A percentile compares a stretch with the other conserved stretches of the same genome.
phyloP scores from a whole-genome alignment of 2,113 vertebrate genomes.

The Rhipidura dahli region DNA sequence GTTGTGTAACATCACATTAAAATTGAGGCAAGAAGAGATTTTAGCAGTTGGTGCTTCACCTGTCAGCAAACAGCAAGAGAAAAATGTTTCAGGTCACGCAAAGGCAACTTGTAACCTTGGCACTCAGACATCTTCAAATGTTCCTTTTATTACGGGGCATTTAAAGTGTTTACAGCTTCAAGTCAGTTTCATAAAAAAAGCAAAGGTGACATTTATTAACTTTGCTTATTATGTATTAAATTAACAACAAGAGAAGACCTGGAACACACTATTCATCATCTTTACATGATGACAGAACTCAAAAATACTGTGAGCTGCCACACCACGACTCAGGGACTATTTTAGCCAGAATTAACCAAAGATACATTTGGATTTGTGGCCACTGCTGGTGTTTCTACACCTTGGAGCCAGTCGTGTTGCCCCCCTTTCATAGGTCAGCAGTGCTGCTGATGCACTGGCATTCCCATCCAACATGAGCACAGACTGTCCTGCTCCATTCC shows the following conservation, averaged over 20 bases:
- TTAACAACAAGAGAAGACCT: not conserved
- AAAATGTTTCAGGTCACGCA: not conserved
- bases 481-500: not conserved
- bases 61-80: not conserved
- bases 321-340: fast-evolving
- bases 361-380: fast-evolving
- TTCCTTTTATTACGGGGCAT: not conserved
- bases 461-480: fast-evolving
- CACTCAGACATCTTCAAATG: not conserved
- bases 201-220: not conserved
- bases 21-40: not conserved
- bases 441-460: no score
- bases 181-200: not conserved
- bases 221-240: not conserved
- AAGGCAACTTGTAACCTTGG: not conserved
- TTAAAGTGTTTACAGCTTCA: not conserved
- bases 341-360: not conserved
- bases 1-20: not conserved
- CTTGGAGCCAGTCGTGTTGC: not conserved
- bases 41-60: not conserved
- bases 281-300: not conserved
- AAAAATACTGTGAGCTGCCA: not conserved
- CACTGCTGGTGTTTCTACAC: not conserved
- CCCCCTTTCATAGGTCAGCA: not conserved
- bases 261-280: not conserved